These are phyloP conservation scores for Conops quadrifasciatus DNA, from an alignment of 2,888 invertebrate species.

Conservation along the genomic window DNA sequence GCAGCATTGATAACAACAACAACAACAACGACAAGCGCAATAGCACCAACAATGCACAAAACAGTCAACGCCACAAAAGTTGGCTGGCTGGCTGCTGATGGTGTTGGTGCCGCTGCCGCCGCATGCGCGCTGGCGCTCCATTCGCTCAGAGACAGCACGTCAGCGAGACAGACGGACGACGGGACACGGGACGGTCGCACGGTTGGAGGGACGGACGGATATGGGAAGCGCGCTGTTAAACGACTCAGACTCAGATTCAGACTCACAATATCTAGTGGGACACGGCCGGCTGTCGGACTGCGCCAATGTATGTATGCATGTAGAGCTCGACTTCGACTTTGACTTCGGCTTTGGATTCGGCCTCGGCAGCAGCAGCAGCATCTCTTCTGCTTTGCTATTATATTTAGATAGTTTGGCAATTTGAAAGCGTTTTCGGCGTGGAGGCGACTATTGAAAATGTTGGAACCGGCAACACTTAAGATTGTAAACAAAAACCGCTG, in stretches of 20 bases:
- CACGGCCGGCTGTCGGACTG: background rate
- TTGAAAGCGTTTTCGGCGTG: conserved; percentile 11
- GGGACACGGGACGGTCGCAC: conserved; percentile 14
- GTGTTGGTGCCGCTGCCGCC: conserved; percentile 51
- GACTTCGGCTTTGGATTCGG: background rate
- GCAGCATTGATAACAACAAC: background rate
- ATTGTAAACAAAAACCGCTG: conserved; percentile 27
- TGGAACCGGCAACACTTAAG: conserved; percentile 25
- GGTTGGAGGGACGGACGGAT: conserved; percentile 9
- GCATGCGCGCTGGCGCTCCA: conserved; percentile 57
- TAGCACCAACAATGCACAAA: background rate
- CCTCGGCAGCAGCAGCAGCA: background rate
- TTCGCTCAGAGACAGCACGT: conserved; percentile 28
- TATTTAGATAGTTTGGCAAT: conserved; percentile 6
- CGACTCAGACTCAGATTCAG: conserved; percentile 43
- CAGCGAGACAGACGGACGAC: too few relatives aligned
- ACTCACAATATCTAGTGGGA: conserved; percentile 3
- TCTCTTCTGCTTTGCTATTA: background rate
- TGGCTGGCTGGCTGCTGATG: conserved; percentile 26
- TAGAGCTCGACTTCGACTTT: too few relatives aligned
- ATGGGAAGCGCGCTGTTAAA: conserved; percentile 34
- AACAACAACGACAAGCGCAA: background rate
- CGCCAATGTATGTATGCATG: too few relatives aligned
- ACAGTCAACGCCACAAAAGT: conserved; percentile 33
- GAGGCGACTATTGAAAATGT: conserved; percentile 2